A percentile compares a stretch with the other conserved stretches of the same genome.
Conservation (phyloP, 2,797 vertebrate genomes). For the Pseudochirops corinnae region DNA sequence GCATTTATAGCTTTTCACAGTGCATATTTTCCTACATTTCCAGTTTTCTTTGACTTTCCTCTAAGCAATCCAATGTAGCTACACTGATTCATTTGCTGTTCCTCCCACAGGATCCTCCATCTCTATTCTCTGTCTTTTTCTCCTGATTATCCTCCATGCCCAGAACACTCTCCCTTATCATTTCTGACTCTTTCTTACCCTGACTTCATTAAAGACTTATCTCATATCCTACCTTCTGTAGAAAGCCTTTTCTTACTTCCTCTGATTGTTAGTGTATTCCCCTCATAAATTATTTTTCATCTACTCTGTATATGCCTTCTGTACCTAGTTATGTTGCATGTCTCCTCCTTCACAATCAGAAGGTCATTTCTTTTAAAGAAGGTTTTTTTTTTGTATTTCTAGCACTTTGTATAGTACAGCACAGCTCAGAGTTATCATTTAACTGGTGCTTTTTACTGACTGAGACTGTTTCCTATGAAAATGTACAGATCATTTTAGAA, state of each 20-base stretch:
- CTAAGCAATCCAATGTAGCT: background rate
- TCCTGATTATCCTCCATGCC: background rate
- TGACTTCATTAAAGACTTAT: background rate
- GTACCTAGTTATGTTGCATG: background rate
- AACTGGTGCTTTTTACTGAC: background rate
- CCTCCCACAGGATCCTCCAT: background rate
- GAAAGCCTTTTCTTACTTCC: background rate
- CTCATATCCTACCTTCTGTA: background rate
- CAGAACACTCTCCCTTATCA: background rate
- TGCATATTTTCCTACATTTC: background rate
- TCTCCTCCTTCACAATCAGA: background rate
- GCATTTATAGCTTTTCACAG: background rate
- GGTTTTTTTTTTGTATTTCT: background rate
- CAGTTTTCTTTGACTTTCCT: conserved; percentile 6
- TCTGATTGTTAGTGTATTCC: background rate
- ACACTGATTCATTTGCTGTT: background rate
- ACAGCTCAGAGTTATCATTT: background rate
- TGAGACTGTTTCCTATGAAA: background rate
- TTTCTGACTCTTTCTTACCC: background rate
- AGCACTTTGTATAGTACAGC: background rate
- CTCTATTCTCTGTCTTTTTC: background rate
- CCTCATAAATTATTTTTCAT: background rate
- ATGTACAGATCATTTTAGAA: background rate
- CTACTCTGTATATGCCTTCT: background rate
- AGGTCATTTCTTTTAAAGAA: background rate